Conservation (phyloP, 1,140 invertebrate genomes). For the Drosophila tristis region DNA sequence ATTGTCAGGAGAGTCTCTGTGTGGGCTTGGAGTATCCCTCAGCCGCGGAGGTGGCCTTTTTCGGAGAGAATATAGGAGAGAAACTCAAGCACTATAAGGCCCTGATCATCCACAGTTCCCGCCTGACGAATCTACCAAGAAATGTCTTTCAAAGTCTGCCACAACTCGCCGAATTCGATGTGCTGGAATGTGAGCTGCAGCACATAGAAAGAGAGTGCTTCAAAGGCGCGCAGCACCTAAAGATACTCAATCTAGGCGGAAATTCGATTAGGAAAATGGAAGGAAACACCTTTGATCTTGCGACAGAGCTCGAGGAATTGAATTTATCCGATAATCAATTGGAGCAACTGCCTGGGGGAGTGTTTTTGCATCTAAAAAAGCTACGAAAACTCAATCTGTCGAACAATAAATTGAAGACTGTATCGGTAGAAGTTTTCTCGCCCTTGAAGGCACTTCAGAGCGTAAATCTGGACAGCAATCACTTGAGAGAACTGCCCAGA, state of each 20-base stretch:
- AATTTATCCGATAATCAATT: constrained; percentile 53
- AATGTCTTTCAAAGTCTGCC: constrained; percentile 51
- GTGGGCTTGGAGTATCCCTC: constrained; percentile 27
- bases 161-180: constrained; percentile 42
- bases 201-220: constrained; percentile 45
- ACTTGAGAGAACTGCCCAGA: constrained; percentile 29
- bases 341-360: constrained; percentile 22
- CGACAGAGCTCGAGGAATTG: constrained; percentile 51
- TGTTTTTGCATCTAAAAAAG: constrained; percentile 32
- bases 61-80: constrained; percentile 12
- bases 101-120: constrained; percentile 51
- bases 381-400: constrained; percentile 37
- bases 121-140: constrained; percentile 44
- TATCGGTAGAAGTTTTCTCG: constrained; percentile 23
- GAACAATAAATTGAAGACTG: constrained; percentile 33
- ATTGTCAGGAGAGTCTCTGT: constrained; percentile 56
- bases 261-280: constrained; percentile 35
- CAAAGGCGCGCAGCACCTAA: constrained; percentile 30
- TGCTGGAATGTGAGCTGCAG: constrained; percentile 43
- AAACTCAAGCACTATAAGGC: constrained; percentile 23
- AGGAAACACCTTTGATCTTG: constrained; percentile 33
- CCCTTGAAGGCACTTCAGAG: constrained; percentile 21
- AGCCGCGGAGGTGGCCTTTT: constrained; percentile 45
- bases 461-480: constrained; percentile 54
- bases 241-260: constrained; percentile 45